phyloP scores from a whole-genome alignment of 2,113 vertebrate species.

The Anas platyrhynchos region DNA sequence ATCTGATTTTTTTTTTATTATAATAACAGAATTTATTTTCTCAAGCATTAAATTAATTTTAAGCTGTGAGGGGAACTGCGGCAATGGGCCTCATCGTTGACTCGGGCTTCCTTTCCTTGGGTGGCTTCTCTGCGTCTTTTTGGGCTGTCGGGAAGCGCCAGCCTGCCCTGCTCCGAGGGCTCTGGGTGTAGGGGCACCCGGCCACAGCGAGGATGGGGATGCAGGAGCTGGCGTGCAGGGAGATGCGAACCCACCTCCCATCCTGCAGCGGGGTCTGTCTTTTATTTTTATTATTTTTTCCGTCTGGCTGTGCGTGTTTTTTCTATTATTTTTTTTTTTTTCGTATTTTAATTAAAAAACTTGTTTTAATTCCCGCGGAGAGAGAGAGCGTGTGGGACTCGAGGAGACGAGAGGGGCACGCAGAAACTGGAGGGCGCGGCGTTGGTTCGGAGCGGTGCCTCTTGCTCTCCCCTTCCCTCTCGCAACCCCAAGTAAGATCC shows the following conservation, averaged over 20 bases:
- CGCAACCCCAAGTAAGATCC: constrained; percentile 8
- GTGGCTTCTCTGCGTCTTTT: constrained; percentile 1
- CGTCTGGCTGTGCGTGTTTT: constrained; percentile 60
- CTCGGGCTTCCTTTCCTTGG: constrained; percentile 43
- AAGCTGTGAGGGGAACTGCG: constrained; percentile 39
- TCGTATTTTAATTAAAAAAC: constrained; percentile 34
- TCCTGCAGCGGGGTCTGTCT: constrained; percentile 10
- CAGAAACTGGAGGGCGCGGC: constrained; percentile 19
- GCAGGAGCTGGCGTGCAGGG: constrained; percentile 37
- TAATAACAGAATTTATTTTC: constrained; percentile 51
- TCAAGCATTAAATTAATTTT: constrained; percentile 53
- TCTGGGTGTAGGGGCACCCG: neutral
- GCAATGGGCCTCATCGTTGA: constrained; percentile 18
- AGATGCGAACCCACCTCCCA: constrained; percentile 30
- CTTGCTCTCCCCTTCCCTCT: constrained; percentile 45
- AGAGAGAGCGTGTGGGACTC: constrained; percentile 40
- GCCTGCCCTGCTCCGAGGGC: neutral
- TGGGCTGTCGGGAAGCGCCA: constrained; percentile 20
- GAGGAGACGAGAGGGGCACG: constrained; percentile 40
- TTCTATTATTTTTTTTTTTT: constrained; percentile 30
- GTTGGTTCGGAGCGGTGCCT: neutral
- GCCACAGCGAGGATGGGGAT: constrained; percentile 17
- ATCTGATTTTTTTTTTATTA: neutral
- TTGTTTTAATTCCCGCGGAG: constrained; percentile 54
- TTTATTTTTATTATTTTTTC: neutral